Percentiles rank a stretch among this genome's conserved stretches.
Evolutionary conservation across 1,140 invertebrate genomes (phyloP).

Genomic region (Limonius californicus): DNA sequence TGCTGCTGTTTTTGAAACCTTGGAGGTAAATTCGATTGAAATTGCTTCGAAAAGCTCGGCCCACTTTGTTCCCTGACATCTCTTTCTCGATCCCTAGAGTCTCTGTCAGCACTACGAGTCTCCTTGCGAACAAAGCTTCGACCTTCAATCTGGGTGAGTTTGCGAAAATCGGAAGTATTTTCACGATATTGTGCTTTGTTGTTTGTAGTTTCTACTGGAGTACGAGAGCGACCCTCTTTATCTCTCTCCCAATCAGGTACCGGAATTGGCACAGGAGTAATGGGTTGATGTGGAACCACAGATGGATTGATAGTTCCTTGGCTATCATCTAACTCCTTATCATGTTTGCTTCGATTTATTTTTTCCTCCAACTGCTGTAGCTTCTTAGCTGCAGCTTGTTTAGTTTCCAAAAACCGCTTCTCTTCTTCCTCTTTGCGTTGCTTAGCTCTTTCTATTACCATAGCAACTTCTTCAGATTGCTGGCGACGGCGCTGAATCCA

Average conservation of each 20-base stretch:
- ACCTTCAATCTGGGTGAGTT: conserved; percentile 47
- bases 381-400: conserved; percentile 53
- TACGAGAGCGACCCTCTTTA: conserved; percentile 34
- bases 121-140: conserved; percentile 43
- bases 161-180: conserved; percentile 42
- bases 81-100: conserved; percentile 30
- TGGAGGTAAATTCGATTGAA: conserved; percentile 78
- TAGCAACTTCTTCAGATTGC: conserved; percentile 64
- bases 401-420: conserved; percentile 61
- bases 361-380: conserved; percentile 60
- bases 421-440: conserved; percentile 79
- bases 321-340: conserved; percentile 47
- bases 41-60: conserved; percentile 60
- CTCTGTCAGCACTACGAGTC: conserved; percentile 35
- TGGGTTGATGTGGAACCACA: conserved; percentile 43
- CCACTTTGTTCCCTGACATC: conserved; percentile 35
- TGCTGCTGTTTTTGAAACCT: conserved; percentile 74
- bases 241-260: conserved; percentile 58
- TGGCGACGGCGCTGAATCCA: conserved; percentile 67
- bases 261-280: conserved; percentile 50
- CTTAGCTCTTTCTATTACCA: conserved; percentile 69
- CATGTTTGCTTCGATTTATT: conserved; percentile 49
- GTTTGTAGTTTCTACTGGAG: conserved; percentile 21
- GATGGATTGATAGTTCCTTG: conserved; percentile 42
- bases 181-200: conserved; percentile 20